phyloP scores from a whole-genome alignment of 2,113 vertebrate species.

The Podiceps cristatus region DNA sequence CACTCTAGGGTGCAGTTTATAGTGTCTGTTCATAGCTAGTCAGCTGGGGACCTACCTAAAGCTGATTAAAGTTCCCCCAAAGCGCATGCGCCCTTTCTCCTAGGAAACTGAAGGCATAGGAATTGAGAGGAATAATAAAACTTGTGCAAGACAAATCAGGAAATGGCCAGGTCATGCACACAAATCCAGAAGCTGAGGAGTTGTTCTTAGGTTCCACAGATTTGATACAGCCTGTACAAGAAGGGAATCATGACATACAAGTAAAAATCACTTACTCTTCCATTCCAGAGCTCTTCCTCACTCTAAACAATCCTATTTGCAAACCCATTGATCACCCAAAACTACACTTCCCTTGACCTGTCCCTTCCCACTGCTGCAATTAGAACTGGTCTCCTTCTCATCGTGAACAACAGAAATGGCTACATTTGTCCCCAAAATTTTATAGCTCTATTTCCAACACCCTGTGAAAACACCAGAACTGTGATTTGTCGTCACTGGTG shows the following conservation, averaged over 20 bases:
- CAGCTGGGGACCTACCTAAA: not conserved
- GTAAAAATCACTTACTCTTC: not conserved
- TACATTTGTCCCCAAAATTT: not conserved
- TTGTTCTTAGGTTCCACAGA: not conserved
- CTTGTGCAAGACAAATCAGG: not conserved
- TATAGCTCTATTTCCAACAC: constrained; percentile 13
- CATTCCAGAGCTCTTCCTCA: not conserved
- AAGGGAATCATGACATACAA: not conserved
- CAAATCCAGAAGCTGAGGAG: not conserved
- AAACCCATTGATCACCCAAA: not conserved
- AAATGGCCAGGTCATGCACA: not conserved
- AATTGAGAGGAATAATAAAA: not conserved
- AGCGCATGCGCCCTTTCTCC: not conserved
- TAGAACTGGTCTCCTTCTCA: not conserved
- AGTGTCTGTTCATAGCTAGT: not conserved
- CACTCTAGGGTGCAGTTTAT: accelerated
- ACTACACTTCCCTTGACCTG: not conserved
- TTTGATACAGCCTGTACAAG: accelerated
- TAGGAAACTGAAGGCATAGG: not conserved
- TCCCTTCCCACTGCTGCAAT: not conserved
- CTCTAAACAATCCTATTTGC: not conserved
- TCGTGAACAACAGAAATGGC: not conserved
- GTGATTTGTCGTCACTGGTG: constrained; percentile 26
- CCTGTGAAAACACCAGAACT: constrained; percentile 17
- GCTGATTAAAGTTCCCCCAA: not conserved